Evolutionary conservation across 2,888 invertebrate genomes (phyloP), one percentile per base, ranked within the genome.

Genomic region (Drosophila mercatorum): DNA sequence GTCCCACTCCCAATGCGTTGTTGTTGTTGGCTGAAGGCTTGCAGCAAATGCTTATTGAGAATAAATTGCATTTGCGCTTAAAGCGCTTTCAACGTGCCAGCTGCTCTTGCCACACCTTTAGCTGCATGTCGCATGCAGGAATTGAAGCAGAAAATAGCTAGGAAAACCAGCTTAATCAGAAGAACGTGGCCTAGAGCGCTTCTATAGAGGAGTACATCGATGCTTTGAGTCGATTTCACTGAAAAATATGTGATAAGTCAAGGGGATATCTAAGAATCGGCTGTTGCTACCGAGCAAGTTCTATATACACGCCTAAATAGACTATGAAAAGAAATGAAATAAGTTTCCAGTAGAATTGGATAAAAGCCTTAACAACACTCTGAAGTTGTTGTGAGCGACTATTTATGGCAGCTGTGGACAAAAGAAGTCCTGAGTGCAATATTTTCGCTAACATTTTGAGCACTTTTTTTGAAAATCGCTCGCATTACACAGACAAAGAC

Each of bases 21-120:
- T 52, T 61, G 51, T 43, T 51, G 51, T 60, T 69, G 22, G 56
- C 17, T 56, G 53, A 53, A 47, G 41, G 72, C 62, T 57, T 72
- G 69, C 61, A 58, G 58, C 68, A 72, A 74, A 52, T 68, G 72
- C 58, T 68, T 76, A 68, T 44, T 66, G 74, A 66, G 72, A 81
- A 68, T 67, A 76, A 84, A 88, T 81, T 79, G 80, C 80, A 72
- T 76, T 88, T 79, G 71, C 31, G 44, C 79, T 70, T 79, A 55
- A 63, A 73, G 60, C 62, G 51, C 44, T 44, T 62, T 63, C 79
- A 66, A 72, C 55, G 40, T 67, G 61, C 59, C 78, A 78, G 60
- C 66, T 75, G 81, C 38, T 46, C 11, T 5, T 58, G 51, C 51
- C 46, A 58, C 60, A 53, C 43, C 43, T 57, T 44, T 17, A 8